These are phyloP conservation scores for Epirrhoe tristata DNA, from an alignment of 2,888 invertebrate genomes.

Conservation along the genomic window DNA sequence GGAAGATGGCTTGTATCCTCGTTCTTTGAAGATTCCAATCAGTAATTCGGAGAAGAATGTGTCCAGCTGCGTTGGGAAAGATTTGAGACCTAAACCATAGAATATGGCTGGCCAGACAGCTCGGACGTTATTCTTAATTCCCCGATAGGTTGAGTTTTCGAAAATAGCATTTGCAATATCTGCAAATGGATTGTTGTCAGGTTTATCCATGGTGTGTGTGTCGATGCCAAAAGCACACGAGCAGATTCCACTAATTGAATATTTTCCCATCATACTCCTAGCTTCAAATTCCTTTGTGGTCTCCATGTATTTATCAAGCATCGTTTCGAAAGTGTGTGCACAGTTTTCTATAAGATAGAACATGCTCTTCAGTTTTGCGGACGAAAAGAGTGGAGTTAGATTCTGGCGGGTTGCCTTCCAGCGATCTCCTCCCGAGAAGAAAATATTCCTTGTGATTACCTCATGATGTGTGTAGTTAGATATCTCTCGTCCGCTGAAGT, in stretches of 20 bases:
- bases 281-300: conserved; percentile 48
- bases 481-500: conserved; percentile 66
- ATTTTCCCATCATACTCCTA: conserved; percentile 55
- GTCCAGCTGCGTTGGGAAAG: conserved; percentile 50
- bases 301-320: conserved; percentile 52
- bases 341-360: conserved; percentile 64
- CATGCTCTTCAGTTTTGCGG: conserved; percentile 72
- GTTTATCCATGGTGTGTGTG: conserved; percentile 55
- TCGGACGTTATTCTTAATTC: conserved; percentile 50
- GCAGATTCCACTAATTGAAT: conserved; percentile 65
- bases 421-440: conserved; percentile 60
- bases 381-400: conserved; percentile 66
- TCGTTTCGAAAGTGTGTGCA: conserved; percentile 51
- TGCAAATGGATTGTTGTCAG: conserved; percentile 54
- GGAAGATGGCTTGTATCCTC: conserved; percentile 51
- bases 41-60: conserved; percentile 56
- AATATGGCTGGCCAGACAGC: conserved; percentile 66
- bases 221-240: conserved; percentile 67
- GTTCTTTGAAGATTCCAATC: conserved; percentile 52
- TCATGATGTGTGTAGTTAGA: conserved; percentile 58
- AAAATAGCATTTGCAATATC: conserved; percentile 57
- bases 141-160: conserved; percentile 47
- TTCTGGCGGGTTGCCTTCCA: conserved; percentile 72
- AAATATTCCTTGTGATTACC: conserved; percentile 55
- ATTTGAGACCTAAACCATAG: conserved; percentile 57